Evolutionary conservation across 2,113 vertebrate genomes (phyloP).

Genomic region (Aythya baeri): DNA sequence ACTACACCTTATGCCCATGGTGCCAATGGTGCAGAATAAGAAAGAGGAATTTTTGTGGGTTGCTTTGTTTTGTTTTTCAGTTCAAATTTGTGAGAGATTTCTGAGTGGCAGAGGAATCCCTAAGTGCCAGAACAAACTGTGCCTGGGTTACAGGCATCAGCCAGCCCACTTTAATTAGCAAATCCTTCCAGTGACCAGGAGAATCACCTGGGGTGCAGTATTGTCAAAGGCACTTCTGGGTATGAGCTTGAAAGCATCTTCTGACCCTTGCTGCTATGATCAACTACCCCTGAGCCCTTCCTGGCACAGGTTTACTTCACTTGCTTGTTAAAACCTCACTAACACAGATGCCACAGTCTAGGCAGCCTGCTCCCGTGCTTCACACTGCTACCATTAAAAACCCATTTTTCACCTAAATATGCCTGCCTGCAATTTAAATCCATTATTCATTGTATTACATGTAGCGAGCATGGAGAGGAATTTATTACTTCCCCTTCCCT

Average conservation of each 20-base stretch:
- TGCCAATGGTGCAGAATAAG: not conserved
- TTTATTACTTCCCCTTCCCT: not conserved
- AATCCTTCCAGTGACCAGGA: not conserved
- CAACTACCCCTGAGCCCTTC: not conserved
- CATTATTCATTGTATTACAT: not conserved
- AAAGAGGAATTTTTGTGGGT: not conserved
- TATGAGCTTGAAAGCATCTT: not conserved
- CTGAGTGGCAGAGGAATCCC: not conserved
- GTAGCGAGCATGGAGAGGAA: not conserved
- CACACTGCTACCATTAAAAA: not conserved
- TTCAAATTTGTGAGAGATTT: not conserved
- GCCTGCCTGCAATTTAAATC: not conserved
- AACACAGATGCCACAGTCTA: not conserved
- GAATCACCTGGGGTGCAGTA: not conserved
- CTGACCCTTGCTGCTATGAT: not conserved
- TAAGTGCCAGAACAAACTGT: not conserved
- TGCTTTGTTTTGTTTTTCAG: not conserved
- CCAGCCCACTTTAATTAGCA: not conserved
- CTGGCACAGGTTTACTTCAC: fast-evolving
- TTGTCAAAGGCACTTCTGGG: not conserved
- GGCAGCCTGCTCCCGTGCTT: not conserved
- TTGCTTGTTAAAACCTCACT: not conserved
- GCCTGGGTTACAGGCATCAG: not conserved
- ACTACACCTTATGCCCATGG: not conserved
- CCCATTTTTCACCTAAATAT: not conserved